Evolutionary conservation across 2,888 invertebrate species (phyloP).

Genomic region (Apamea anceps): DNA sequence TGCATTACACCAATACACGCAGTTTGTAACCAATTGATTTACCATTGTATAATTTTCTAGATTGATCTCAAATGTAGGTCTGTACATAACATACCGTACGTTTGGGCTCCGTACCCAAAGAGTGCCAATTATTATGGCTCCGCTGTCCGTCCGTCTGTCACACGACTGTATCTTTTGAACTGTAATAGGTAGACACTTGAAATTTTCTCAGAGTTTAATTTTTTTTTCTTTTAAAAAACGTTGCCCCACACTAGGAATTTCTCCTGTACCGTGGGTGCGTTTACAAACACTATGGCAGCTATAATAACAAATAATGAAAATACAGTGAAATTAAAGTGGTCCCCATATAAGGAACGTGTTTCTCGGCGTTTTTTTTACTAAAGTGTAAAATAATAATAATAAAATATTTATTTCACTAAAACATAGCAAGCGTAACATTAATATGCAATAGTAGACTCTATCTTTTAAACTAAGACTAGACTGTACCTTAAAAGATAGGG

Average conservation of each 20-base stretch:
- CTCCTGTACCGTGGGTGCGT: too few species aligned
- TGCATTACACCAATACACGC: constrained; percentile 40
- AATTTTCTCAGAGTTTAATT: neutral
- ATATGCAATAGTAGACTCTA: too few species aligned
- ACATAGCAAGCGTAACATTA: too few species aligned
- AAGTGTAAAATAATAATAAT: too few species aligned
- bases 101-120: neutral
- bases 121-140: neutral
- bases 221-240: too few species aligned
- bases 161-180: neutral
- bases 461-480: too few species aligned
- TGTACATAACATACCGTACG: neutral
- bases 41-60: constrained; percentile 54
- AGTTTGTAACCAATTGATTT: constrained; percentile 54
- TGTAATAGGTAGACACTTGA: neutral
- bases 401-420: too few species aligned
- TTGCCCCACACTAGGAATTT: too few species aligned
- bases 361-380: too few species aligned
- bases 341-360: too few species aligned
- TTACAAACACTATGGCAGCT: too few species aligned
- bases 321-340: neutral
- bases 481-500: too few species aligned
- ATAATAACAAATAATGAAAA: neutral
- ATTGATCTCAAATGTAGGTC: constrained; percentile 49
- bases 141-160: neutral